Conservation (phyloP, 2,888 invertebrate species). For the Octonoba sinensis region DNA sequence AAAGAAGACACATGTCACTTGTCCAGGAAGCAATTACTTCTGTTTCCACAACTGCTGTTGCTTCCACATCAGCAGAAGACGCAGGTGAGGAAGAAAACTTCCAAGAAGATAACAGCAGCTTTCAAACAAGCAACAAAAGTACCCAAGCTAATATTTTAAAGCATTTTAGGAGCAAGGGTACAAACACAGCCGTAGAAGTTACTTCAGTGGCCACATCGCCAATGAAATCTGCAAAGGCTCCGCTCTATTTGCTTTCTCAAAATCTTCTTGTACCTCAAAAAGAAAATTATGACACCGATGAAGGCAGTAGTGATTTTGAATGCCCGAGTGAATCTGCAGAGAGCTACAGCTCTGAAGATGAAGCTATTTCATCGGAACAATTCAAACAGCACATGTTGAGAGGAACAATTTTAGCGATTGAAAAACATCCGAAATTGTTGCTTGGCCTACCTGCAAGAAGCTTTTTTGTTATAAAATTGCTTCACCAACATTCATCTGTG, state of each 20-base stretch:
- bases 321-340: neutral
- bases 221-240: constrained; percentile 9
- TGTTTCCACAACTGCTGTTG: too few species aligned
- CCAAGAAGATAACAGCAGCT: neutral
- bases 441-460: constrained; percentile 9
- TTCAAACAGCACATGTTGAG: neutral
- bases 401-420: neutral
- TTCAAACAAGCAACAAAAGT: constrained; percentile 2
- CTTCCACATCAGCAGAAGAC: neutral
- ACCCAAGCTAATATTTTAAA: constrained; percentile 3
- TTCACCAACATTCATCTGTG: neutral
- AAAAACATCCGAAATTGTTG: constrained; percentile 18
- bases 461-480: constrained; percentile 3
- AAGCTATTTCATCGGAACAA: too few species aligned
- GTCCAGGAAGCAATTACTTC: constrained; percentile 5
- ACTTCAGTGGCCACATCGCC: constrained; percentile 8
- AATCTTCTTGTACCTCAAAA: neutral
- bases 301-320: too few species aligned
- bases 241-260: neutral
- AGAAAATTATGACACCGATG: too few species aligned
- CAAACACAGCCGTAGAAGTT: neutral
- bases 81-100: neutral
- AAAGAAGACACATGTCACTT: neutral
- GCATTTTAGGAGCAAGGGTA: constrained; percentile 20
- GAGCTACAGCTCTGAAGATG: constrained; percentile 15